Evolutionary conservation across 2,888 invertebrate species (phyloP).

Genomic region (Neoscelio sp.): DNA sequence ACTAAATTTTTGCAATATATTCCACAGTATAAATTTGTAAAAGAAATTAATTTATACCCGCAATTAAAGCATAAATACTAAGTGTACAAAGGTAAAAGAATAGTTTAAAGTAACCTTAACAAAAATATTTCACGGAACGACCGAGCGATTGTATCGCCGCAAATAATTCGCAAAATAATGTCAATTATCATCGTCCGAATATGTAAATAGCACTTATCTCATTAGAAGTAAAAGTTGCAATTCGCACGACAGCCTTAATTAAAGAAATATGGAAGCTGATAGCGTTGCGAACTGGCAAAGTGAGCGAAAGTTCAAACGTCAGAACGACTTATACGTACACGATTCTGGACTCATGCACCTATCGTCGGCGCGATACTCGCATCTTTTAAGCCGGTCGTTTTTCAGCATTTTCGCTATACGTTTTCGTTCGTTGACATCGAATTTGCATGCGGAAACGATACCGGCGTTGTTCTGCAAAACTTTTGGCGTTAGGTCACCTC

Average conservation of each 20-base stretch:
- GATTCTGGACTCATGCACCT: constrained; percentile 76
- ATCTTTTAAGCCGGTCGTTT: constrained; percentile 82
- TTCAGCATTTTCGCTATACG: constrained; percentile 82
- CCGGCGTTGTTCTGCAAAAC: constrained; percentile 75
- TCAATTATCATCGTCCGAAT: constrained; percentile 54
- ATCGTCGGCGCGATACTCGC: constrained; percentile 81
- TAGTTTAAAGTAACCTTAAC: not conserved
- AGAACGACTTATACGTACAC: constrained; percentile 71
- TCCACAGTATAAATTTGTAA: no score
- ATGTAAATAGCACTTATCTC: constrained; percentile 59
- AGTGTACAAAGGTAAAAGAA: no score
- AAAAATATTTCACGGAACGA: not conserved
- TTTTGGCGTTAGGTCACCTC: constrained; percentile 69
- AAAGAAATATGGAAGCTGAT: constrained; percentile 63
- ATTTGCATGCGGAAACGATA: constrained; percentile 81
- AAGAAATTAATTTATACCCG: no score
- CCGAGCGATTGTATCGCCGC: constrained; percentile 13
- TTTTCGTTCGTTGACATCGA: constrained; percentile 76
- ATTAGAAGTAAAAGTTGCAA: constrained; percentile 34
- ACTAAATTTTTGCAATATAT: no score
- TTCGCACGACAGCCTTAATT: constrained; percentile 62
- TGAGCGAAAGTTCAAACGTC: constrained; percentile 73
- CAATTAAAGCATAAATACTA: no score
- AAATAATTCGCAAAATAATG: constrained; percentile 43
- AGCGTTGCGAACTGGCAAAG: constrained; percentile 22